phyloP scores from a whole-genome alignment of 2,797 vertebrate genomes.

The Adrianichthys oophorus region DNA sequence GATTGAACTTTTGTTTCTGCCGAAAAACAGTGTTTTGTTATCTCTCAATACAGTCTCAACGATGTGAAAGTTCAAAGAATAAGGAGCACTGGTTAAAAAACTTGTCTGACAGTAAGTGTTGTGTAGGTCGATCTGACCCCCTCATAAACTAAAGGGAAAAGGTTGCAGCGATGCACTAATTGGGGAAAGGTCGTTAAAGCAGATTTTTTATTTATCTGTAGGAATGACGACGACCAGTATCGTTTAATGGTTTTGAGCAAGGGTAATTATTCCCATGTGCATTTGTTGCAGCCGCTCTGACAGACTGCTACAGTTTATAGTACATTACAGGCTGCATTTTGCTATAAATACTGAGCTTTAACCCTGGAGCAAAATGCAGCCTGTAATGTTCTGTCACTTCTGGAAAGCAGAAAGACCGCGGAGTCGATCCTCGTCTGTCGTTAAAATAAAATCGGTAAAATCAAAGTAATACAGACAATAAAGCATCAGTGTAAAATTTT shows the following conservation, averaged over 20 bases:
- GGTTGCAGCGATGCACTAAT: background rate
- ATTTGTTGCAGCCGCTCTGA: slow-evolving; percentile 23
- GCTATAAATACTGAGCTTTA: slow-evolving; percentile 50
- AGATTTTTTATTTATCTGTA: slow-evolving; percentile 2
- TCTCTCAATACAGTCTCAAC: too few species aligned
- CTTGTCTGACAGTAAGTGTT: background rate
- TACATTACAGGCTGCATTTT: too few species aligned
- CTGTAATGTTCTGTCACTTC: slow-evolving; percentile 43
- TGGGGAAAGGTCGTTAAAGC: background rate
- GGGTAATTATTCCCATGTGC: slow-evolving; percentile 18
- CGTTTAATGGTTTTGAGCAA: slow-evolving; percentile 32
- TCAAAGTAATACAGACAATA: slow-evolving; percentile 5
- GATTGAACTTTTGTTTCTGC: too few species aligned
- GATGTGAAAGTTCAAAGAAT: too few species aligned
- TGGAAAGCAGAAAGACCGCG: slow-evolving; percentile 3
- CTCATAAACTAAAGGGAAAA: slow-evolving; percentile 1
- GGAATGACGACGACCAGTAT: slow-evolving; percentile 4
- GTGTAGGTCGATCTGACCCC: slow-evolving; percentile 42
- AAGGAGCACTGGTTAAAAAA: too few species aligned
- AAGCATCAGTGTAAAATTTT: background rate
- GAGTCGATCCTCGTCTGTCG: slow-evolving; percentile 14
- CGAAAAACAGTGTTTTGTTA: too few species aligned
- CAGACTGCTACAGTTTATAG: slow-evolving; percentile 27
- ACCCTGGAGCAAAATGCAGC: slow-evolving; percentile 21
- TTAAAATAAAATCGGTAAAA: slow-evolving; percentile 17